A percentile compares a stretch with the other conserved stretches of the same genome.
Evolutionary conservation across 2,797 vertebrate genomes (phyloP).

Genomic region (Anomalospiza imberbis): DNA sequence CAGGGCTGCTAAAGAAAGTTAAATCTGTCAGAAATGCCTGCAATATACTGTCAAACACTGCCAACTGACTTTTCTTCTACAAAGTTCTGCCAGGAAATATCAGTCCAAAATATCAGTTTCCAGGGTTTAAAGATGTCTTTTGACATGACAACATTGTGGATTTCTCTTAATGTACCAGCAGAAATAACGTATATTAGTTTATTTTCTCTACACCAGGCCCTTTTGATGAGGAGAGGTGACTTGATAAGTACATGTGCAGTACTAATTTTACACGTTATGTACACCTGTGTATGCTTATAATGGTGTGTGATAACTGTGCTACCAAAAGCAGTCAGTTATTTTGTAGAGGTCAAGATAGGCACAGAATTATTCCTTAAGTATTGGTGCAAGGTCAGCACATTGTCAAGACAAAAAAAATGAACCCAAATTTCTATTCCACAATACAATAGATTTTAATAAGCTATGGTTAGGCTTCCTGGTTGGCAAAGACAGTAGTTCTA

Average conservation of each 20-base stretch:
- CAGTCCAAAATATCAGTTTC: background rate
- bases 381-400: background rate
- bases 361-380: background rate
- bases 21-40: background rate
- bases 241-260: background rate
- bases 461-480: background rate
- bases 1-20: background rate
- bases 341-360: background rate
- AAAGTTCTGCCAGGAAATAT: background rate
- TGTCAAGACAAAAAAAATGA: background rate
- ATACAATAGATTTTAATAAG: background rate
- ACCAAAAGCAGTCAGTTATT: background rate
- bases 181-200: background rate
- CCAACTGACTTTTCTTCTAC: background rate
- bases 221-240: background rate
- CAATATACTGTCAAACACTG: background rate
- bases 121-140: background rate
- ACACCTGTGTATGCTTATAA: background rate
- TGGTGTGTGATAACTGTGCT: background rate
- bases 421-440: background rate
- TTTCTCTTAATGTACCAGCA: background rate
- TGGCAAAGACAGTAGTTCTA: background rate
- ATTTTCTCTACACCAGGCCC: background rate
- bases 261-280: background rate
- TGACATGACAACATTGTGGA: background rate